Evolutionary conservation across 2,113 vertebrate species (phyloP), one percentile per base, ranked within the genome.

Genomic region (Nycticorax nycticorax): DNA sequence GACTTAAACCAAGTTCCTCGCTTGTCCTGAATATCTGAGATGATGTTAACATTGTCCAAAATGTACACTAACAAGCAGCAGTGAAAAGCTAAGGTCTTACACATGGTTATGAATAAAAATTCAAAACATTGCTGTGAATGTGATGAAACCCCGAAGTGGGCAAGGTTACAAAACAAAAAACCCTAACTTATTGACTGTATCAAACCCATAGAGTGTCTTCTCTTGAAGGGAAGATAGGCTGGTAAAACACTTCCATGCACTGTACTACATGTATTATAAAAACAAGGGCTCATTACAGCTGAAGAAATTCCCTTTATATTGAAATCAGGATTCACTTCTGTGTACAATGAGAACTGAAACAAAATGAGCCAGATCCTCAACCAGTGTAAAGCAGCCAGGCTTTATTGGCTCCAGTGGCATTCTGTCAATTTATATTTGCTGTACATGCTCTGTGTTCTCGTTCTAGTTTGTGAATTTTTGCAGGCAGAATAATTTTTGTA

Each of bases 11-110:
- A 97, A 96, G 97, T 98, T 96, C 63, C 77, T 97, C 88, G 83
- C 97, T 98, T 98, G 97, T 98, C 84, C 96, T 98, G 98, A 98
- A 98, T 98, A 98, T 96, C 96, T 97, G 95, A 98, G 96, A 98
- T 96, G 95, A 98, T 98, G 98, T 98, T 98, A 98, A 98, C 98
- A 97, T 96, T 97, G 96, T 97, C 98, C 97, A 97, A 98, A 97
- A 97, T 84, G 78, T 90, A 92, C 97, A 97, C 97, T 98, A 98
- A 98, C 97, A 98, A 97, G 97, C 92, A 92, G 94, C 68, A 55
- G 97, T 96, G 97, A 97, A 98, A 98, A 97, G 95, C 97, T 97
- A 86, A 57, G 85, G 94, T 95, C 96, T 97, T 95, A 86, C 84
- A 95, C 28, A 75, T 88, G 94, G 87, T 84, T 96, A 85, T 79